Conservation (phyloP, 35 echinoderm and acorn worm species). For the Stichopus chloronotus region DNA sequence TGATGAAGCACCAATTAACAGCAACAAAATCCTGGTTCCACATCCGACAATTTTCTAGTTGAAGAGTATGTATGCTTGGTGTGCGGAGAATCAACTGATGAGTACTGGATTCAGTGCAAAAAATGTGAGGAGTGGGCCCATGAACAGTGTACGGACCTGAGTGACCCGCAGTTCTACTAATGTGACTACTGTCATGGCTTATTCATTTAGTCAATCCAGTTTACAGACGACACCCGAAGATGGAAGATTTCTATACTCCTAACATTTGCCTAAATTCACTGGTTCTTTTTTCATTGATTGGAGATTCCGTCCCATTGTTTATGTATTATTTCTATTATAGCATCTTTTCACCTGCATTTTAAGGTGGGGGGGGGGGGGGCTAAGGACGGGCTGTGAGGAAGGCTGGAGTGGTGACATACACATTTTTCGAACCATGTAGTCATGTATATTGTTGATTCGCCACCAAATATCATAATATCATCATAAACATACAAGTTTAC, state of each 20-base stretch:
- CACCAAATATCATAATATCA: neutral
- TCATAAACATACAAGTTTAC: no score
- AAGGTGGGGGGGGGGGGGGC: neutral
- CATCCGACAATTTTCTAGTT: neutral
- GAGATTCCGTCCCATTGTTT: no score
- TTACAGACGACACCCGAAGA: neutral
- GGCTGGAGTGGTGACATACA: neutral
- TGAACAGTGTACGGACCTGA: conserved; percentile 22
- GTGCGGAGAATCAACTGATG: conserved; percentile 38
- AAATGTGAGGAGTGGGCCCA: conserved; percentile 15
- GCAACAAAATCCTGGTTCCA: conserved; percentile 32
- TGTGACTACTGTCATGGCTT: neutral
- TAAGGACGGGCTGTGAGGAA: neutral
- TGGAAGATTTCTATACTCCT: neutral
- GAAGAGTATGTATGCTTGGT: conserved; percentile 8
- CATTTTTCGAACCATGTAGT: neutral
- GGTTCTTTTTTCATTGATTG: neutral
- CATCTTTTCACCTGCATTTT: neutral
- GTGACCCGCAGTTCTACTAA: conserved; percentile 18
- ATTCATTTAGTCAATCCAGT: conserved; percentile 12
- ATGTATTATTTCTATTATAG: neutral
- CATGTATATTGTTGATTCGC: neutral
- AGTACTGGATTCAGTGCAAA: conserved; percentile 33
- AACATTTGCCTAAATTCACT: conserved; percentile 5
- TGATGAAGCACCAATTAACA: no score